Base-by-base conservation (phyloP, 2,888 invertebrate genomes). In the Oscheius sp. region DNA sequence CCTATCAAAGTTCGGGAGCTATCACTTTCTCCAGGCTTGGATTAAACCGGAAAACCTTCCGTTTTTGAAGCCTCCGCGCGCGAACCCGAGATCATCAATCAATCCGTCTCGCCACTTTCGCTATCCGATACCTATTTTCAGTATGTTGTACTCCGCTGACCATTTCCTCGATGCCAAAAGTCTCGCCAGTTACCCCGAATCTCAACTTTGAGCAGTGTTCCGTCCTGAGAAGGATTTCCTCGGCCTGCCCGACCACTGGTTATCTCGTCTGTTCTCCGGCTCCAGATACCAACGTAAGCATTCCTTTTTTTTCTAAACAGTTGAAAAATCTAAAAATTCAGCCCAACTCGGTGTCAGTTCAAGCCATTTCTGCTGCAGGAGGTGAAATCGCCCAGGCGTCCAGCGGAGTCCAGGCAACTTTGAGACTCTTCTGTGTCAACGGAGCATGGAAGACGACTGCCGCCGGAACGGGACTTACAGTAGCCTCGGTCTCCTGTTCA, bases 191-290 rank as follows among this genome's bases (percentile, higher is more conserved):
- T 10, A 21, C 60, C 13, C 55, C 55, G 7, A 60, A 48, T 9
- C 9, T 68, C 35, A 68, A 10, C 29, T 74, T 50, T 55, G 33
- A 66, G 29, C 74, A 74, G 37, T 74, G 74, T 33, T 74, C 74
- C 29, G 62, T 68, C 33, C 74, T 74, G 10, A 53, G 74, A 55
- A 33, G 74, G 37, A 33, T 74, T 9, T 68, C 66, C 21, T 74
- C 74, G 50, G 48, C 58, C 21, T 74, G 74, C n/a, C 74, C 74
- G 10, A 66, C 66, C 1, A 33, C 50, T 42, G 74, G 74, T 32
- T 74, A 74, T 57, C 68, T 74, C 32, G 58, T 74, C 50, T 74
- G 74, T 29, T 35, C 48, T 21, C 66, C 74, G 11, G 74, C 74
- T 58, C 60, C 74, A 2, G 74, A 74, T 11, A 74, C 74, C 9